Evolutionary conservation across 2,797 vertebrate species (phyloP), one percentile per base, ranked within the genome.

Genomic region (Gadopsis marmoratus): DNA sequence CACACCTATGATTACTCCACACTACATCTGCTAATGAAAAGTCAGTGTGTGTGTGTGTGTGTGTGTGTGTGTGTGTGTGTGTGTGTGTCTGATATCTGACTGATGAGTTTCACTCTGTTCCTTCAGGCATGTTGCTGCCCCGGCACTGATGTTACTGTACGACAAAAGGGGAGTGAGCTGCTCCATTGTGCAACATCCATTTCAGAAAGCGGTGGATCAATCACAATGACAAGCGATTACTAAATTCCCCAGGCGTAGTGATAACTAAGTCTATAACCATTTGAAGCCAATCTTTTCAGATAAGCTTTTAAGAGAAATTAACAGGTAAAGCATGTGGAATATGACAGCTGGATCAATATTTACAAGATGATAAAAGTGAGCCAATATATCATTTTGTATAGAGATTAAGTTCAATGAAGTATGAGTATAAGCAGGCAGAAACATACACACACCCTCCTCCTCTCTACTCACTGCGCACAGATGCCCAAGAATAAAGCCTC

Each of bases 121-220:
- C 65, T 31, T 58, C 29, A 51, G 74, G 68, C 29, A 26, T 53
- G 53, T 70, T 76, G 53, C 51, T 60, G 58, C 51, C 59, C 58
- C 14, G 7, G 59, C 63, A 47, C 4, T 60, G 43, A 77, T 60
- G 78, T 48, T 65, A 58, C 47, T 17, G 48, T 35, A 14, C 0
- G 5, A 51, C 61, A 45, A 26, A 78, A 85, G 47, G 62, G 75
- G 23, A 41, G 31, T 0, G 3, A 43, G 41, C 7, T 0, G 48
- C 41, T 64, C 35, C 43, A 14, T 41, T 67, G 31, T 7, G 14
- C 12, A 6, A 16, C 14, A 59, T 82, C 73, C 71, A 43, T 81
- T 82, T 73, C 35, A 50, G 60, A 74, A 17, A 71, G 48, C 9
- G 23, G n/a, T 16, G 68, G 69, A 75, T 80, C 78, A 54, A 82